Evolutionary conservation across 53 echinoderm and acorn worm genomes (phyloP).

Genomic region (Holothuria scabra): DNA sequence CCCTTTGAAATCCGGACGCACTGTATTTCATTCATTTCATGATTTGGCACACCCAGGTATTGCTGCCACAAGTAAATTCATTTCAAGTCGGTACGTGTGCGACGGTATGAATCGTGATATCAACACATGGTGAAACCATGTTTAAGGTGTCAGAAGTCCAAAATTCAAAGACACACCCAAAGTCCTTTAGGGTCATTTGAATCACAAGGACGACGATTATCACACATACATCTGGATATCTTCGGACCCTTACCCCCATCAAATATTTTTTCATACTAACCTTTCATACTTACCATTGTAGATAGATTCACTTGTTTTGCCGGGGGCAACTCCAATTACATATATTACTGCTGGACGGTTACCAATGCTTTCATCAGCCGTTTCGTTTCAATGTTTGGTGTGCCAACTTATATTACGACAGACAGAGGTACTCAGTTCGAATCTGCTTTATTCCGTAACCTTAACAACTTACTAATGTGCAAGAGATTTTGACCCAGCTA

Average conservation of each 20-base stretch:
- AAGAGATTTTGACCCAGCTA: too few species aligned
- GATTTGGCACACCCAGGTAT: too few species aligned
- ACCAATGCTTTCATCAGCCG: neutral
- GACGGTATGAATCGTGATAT: neutral
- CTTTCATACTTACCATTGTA: neutral
- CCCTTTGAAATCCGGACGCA: neutral
- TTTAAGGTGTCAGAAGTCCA: too few species aligned
- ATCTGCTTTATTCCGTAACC: neutral
- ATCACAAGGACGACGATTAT: neutral
- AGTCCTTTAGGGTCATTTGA: too few species aligned
- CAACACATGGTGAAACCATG: neutral
- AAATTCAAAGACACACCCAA: too few species aligned
- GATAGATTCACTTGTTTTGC: neutral
- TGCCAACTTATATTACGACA: neutral
- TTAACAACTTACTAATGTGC: neutral
- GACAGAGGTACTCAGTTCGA: too few species aligned
- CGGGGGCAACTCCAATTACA: neutral
- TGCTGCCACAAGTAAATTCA: neutral
- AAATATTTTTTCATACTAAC: neutral
- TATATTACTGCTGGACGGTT: neutral
- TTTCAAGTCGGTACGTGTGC: neutral
- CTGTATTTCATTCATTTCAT: too few species aligned
- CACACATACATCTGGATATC: neutral
- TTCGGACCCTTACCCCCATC: neutral
- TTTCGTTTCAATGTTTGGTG: neutral